phyloP scores from a whole-genome alignment of 1,140 invertebrate genomes.

The Caenorhabditis brenneri region DNA sequence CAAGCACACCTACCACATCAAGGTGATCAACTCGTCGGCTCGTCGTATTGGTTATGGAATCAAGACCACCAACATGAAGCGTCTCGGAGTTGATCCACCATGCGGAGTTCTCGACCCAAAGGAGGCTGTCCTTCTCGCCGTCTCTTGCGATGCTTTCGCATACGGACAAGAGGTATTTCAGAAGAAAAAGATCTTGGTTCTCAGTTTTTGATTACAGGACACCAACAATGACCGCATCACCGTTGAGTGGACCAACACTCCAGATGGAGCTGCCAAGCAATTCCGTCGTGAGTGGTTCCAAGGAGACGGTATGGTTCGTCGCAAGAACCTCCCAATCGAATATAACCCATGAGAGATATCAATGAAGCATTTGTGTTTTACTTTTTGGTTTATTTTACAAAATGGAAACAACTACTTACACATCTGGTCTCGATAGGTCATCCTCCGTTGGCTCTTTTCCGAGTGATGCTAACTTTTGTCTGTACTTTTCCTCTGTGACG shows the following conservation, averaged over 20 bases:
- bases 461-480: not conserved
- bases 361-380: not conserved
- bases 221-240: not conserved
- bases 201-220: not conserved
- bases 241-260: conserved; percentile 6
- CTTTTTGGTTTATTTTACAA: not conserved
- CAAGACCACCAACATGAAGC: conserved; percentile 52
- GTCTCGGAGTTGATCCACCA: conserved; percentile 47
- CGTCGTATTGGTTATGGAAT: conserved; percentile 49
- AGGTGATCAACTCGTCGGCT: conserved; percentile 49
- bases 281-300: conserved; percentile 27
- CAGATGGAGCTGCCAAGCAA: not conserved
- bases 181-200: not conserved
- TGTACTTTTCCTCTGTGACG: conserved; percentile 39
- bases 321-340: not conserved
- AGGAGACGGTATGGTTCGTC: not conserved
- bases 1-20: conserved; percentile 52
- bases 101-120: conserved; percentile 52
- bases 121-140: conserved; percentile 46
- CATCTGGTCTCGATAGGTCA: not conserved
- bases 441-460: not conserved
- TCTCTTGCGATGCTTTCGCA: conserved; percentile 52
- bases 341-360: not conserved
- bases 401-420: not conserved
- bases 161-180: conserved; percentile 47